Conservation (phyloP, 2,113 vertebrate genomes). For the Otocyon megalotis region DNA sequence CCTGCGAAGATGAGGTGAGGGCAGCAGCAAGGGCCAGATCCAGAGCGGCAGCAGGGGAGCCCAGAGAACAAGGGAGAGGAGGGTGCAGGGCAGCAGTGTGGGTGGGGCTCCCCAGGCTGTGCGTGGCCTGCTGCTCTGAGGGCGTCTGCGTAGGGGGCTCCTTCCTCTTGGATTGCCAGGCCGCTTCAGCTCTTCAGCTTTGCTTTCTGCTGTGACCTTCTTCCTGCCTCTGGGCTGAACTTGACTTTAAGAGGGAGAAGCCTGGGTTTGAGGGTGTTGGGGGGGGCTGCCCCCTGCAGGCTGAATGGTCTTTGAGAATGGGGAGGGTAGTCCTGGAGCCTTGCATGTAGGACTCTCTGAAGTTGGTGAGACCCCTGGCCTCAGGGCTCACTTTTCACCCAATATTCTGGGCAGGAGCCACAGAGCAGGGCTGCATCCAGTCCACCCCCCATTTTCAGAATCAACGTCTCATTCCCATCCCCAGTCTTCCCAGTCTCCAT, state of each 20-base stretch:
- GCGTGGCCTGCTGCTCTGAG: neutral
- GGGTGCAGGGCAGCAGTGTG: accelerated
- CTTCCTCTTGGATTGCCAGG: neutral
- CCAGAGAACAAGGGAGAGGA: neutral
- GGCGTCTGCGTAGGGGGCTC: neutral
- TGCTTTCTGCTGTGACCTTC: neutral
- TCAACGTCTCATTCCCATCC: neutral
- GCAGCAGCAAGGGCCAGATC: accelerated
- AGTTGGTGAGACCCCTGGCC: neutral
- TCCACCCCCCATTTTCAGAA: neutral
- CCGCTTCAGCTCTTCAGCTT: neutral
- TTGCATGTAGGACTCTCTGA: neutral
- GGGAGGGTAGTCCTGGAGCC: neutral
- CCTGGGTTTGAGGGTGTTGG: neutral
- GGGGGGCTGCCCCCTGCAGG: neutral
- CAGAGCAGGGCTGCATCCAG: accelerated
- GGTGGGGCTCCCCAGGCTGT: neutral
- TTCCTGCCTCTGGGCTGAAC: neutral
- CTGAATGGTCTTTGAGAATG: neutral
- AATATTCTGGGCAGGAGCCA: neutral
- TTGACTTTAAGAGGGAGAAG: neutral
- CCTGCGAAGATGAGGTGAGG: accelerated
- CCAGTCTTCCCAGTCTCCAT: neutral
- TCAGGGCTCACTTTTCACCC: neutral
- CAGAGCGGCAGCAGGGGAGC: neutral